Base-by-base conservation (phyloP, 2,797 vertebrate species). In the Fringilla coelebs region DNA sequence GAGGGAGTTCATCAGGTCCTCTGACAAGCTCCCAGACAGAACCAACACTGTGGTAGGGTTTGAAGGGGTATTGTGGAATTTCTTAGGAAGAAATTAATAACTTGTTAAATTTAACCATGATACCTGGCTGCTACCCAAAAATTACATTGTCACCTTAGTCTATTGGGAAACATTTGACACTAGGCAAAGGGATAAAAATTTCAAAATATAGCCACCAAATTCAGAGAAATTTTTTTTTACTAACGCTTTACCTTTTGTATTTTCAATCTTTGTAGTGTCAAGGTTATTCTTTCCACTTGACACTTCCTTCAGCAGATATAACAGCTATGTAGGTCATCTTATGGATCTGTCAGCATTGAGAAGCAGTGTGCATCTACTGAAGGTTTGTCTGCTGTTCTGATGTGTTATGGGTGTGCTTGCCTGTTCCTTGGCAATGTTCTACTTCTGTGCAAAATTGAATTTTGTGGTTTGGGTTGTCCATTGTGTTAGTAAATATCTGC, bases 221-320 rank as follows among this genome's bases (percentile, higher is more conserved):
- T 83, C 48, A 77, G 52, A 89, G 3, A 4, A 82, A 52, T 81
- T 49, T 88, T 95, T 95, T 96, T 96, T 40, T 76, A 49, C 17
- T 22, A n/a, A 28, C 13, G 6, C 6, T 61, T 85, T 62, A 9
- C 24, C 57, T 88, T 83, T 90, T 13, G 1, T 41, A 31, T 85
- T 88, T 72, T 84, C 77, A 57, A 17, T 85, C 43, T 86, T 92
- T 26, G 17, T 77, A 46, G 46, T 90, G 41, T 78, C 79, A 95
- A 54, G n/a, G 31, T 94, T 92, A 32, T 81, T 94, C 63, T 82
- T 94, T 65, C 67, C 61, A 77, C 46, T 70, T 95, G 66, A 70
- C 62, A 67, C 28, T 84, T 91, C 26, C 48, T 85, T 81, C 91
- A 72, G 79, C 84, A 78, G 46, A 41, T n/a, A 38, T 19, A 85